These are phyloP conservation scores for Remorina albescens DNA, from an alignment of 2,797 vertebrate genomes.

Conservation along the genomic window DNA sequence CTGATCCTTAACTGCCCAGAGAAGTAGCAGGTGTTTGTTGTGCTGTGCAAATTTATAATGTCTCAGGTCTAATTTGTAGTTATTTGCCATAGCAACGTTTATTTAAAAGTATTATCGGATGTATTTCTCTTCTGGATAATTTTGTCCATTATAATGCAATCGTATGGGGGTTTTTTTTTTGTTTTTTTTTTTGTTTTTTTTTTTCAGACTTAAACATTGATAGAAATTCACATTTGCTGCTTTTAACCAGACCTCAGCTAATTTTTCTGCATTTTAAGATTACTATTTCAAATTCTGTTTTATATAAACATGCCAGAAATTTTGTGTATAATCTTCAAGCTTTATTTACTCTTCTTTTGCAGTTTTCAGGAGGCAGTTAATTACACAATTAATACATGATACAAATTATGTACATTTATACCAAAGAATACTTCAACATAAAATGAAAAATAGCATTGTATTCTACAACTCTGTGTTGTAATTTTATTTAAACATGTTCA, in stretches of 20 bases:
- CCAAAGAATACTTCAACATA: slow-evolving; percentile 88
- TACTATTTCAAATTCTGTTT: slow-evolving; percentile 6
- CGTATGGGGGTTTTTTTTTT: no score
- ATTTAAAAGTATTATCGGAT: slow-evolving; percentile 16
- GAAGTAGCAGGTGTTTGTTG: slow-evolving; percentile 73
- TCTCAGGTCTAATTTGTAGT: slow-evolving; percentile 50
- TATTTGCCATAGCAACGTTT: slow-evolving; percentile 36
- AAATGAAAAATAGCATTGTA: slow-evolving; percentile 88
- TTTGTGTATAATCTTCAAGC: slow-evolving; percentile 83
- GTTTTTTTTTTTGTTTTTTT: background rate
- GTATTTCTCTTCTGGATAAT: slow-evolving; percentile 22
- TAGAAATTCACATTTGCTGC: slow-evolving; percentile 10
- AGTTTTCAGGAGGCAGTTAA: slow-evolving; percentile 88
- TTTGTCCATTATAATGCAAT: slow-evolving; percentile 1
- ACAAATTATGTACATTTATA: slow-evolving; percentile 90
- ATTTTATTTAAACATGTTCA: slow-evolving; percentile 87
- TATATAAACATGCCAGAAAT: slow-evolving; percentile 44
- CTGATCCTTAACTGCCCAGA: slow-evolving; percentile 42
- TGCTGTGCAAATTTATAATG: slow-evolving; percentile 51
- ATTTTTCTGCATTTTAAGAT: slow-evolving; percentile 10
- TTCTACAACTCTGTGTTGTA: slow-evolving; percentile 86
- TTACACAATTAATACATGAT: slow-evolving; percentile 89
- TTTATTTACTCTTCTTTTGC: slow-evolving; percentile 89
- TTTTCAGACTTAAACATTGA: slow-evolving; percentile 14
- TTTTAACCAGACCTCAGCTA: slow-evolving; percentile 1